Evolutionary conservation across 2,113 vertebrate genomes (phyloP), one percentile per base, ranked within the genome.

Genomic region (Aramus guarauna): DNA sequence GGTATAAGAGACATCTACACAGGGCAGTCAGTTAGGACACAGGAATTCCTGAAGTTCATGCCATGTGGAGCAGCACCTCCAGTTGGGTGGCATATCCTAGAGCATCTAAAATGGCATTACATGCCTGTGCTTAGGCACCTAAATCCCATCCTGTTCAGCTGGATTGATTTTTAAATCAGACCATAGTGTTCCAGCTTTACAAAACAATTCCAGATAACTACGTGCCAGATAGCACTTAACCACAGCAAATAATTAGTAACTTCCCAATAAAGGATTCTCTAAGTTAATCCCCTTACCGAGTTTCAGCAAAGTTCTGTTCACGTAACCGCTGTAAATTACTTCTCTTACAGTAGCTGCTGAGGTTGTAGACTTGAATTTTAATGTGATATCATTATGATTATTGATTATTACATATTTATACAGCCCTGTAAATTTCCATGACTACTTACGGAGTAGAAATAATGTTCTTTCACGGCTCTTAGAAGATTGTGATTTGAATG

Each of bases 351-450:
- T 83, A 84, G 60, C 52, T 91, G 39, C 68, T 84, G 91, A 78
- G 39, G 43, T 47, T 66, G 37, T 81, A 90, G 63, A 39, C 52
- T 89, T 94, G 92, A 94, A 89, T 96, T 91, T 87, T 89, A 91
- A 85, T 94, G 43, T 75, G 32, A 12, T 72, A 43, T 84, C 60
- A 75, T 93, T 91, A 74, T 89, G 88, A 78, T 97, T 95, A 95
- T 96, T 96, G 92, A 96, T 96, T 88, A 94, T 91, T 86, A 75
- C 55, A n/a, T 72, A 78, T 95, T 96, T 96, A 83, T 89, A 68
- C 66, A 86, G 83, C 68, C 17, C 85, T 73, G 55, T 89, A 95
- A 72, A 94, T 94, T 94, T 75, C 88, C 60, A n/a, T 85, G 39
- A 12, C 72, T 94, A 32, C 48, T 92, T 94, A 56, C 7, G 6